Percentiles rank a stretch among this genome's conserved stretches.
Evolutionary conservation across 2,888 invertebrate species (phyloP).

Genomic region (Rhagonycha fulva): DNA sequence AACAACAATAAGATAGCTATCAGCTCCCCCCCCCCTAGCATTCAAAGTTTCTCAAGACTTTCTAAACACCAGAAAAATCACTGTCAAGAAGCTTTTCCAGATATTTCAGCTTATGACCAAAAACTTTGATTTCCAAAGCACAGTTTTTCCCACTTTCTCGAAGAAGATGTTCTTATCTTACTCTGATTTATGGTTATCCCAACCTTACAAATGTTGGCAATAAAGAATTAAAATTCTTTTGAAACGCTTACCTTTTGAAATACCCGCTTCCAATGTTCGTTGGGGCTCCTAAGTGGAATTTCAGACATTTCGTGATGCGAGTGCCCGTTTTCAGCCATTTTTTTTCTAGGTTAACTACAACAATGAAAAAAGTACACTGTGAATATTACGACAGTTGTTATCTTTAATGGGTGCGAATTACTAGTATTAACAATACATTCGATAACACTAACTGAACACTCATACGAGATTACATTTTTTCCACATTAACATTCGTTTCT

Average conservation of each 20-base stretch:
- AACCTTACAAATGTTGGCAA: no score
- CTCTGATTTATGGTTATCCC: no score
- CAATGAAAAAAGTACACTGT: background rate
- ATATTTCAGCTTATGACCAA: no score
- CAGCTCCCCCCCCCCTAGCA: no score
- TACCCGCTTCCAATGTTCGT: slow-evolving; percentile 58
- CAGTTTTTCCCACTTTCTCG: no score
- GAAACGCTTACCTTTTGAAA: slow-evolving; percentile 57
- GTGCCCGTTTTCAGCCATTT: background rate
- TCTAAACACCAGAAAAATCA: no score
- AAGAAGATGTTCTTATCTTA: no score
- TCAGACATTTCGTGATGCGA: slow-evolving; percentile 1
- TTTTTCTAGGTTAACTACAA: background rate
- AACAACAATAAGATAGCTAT: no score
- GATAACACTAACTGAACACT: background rate
- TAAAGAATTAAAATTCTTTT: background rate
- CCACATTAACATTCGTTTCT: background rate
- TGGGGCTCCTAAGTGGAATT: slow-evolving; percentile 42
- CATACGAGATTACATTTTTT: background rate
- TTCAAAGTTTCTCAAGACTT: no score
- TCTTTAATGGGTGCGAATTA: background rate
- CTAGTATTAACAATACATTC: background rate
- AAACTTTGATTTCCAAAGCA: no score
- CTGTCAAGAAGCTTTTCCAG: no score
- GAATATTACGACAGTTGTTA: background rate